Base-by-base conservation (phyloP, 2,113 vertebrate genomes). In the Triplophysa rosa region DNA sequence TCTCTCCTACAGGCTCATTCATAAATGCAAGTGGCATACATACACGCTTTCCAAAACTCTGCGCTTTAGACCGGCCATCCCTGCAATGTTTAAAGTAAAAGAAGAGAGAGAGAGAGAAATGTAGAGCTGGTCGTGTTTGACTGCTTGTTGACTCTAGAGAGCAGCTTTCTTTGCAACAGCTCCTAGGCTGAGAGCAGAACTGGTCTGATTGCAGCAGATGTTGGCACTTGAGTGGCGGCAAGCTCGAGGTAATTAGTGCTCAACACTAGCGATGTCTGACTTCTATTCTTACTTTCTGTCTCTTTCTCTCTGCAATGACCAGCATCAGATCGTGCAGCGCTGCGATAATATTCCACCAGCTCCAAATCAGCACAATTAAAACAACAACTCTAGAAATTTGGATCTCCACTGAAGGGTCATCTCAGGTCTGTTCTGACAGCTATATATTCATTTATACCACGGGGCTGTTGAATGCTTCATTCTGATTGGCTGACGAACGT, bases 181-280 rank as follows among this genome's bases (percentile, higher is more conserved):
- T 83, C 79, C 80, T 81, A 61, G 74, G 37, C 29, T 62, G 9
- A 78, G 70, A 75, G 70, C 52, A 59, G 23, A 76, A 61, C 62
- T 54, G 21, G 37, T 13, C 79, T 83, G 84, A 85, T 83, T 83
- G 67, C 69, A 81, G 69, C 84, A 83, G 81, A 85, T 83, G 81
- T 81, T 79, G 72, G 70, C 79, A 83, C 84, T 82, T 65, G 56
- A 82, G 73, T 58, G 67, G 63, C n/a, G 37, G 49, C 58, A 74
- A 52, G 65, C 67, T 75, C 6, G 64, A 68, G 69, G 45, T 75
- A 85, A 83, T 83, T 79, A 81, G 66, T 52, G 71, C 69, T 73
- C 52, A 59, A 45, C 26, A 42, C 47, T 52, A 47, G 40, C 33
- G n/a, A 13, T 37, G 24, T 79, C 77, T 75, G 40, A 68, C 69